Evolutionary conservation across 1,140 invertebrate genomes (phyloP).

Genomic region (Hetaerina americana): DNA sequence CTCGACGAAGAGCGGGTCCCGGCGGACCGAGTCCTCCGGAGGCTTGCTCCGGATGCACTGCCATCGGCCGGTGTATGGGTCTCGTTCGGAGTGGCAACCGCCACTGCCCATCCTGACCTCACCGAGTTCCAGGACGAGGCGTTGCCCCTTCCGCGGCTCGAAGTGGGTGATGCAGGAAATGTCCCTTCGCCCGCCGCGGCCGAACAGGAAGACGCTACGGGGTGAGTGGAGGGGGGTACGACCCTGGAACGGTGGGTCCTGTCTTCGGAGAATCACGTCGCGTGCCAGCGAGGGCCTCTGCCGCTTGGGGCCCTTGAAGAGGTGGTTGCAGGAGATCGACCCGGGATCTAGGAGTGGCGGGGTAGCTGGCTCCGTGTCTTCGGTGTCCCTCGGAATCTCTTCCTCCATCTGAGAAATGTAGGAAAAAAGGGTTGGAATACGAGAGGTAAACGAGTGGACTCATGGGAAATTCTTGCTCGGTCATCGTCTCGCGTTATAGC

Average conservation of each 20-base stretch:
- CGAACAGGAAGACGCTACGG: background rate
- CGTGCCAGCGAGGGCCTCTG: background rate
- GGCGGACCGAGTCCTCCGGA: background rate
- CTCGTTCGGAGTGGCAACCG: background rate
- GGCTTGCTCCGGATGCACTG: background rate
- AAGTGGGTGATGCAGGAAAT: background rate
- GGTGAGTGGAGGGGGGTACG: background rate
- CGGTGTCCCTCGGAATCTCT: background rate
- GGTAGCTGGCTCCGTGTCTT: background rate
- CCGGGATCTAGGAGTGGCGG: background rate
- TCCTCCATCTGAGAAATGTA: background rate
- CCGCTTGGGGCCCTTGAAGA: background rate
- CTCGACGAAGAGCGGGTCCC: background rate
- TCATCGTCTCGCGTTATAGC: too few relatives aligned
- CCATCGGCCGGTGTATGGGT: background rate
- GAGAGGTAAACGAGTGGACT: too few relatives aligned
- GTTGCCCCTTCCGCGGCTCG: background rate
- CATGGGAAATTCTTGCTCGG: too few relatives aligned
- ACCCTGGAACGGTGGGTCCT: background rate
- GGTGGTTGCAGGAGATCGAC: background rate
- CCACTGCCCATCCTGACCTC: background rate
- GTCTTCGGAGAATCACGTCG: background rate
- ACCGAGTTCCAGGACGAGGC: background rate
- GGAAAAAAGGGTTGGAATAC: too few relatives aligned
- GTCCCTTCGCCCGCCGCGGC: background rate